These are phyloP conservation scores for Cheilinus undulatus DNA, from an alignment of 2,113 vertebrate species.

Conservation along the genomic window DNA sequence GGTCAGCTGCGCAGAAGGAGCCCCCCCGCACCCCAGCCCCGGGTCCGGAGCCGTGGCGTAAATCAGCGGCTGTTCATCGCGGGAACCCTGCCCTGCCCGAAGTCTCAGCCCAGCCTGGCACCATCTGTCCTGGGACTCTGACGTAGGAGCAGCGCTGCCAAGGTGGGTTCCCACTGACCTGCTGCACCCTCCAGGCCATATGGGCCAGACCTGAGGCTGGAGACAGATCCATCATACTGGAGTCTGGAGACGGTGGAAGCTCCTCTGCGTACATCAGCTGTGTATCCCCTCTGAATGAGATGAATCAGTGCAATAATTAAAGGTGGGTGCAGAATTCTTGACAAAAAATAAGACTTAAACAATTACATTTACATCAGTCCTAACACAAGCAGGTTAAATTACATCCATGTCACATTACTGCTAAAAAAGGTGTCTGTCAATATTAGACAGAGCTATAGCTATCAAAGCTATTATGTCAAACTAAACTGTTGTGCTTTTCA, in stretches of 20 bases:
- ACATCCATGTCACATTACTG: too few relatives aligned
- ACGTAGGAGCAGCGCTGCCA: slow-evolving; percentile 68
- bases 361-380: too few relatives aligned
- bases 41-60: slow-evolving; percentile 73
- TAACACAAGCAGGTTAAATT: too few relatives aligned
- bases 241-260: slow-evolving; percentile 27
- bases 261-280: neutral
- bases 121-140: slow-evolving; percentile 78
- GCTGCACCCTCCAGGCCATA: slow-evolving; percentile 37
- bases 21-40: slow-evolving; percentile 41
- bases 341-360: too few relatives aligned
- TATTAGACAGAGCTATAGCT: too few relatives aligned
- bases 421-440: too few relatives aligned
- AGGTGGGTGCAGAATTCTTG: too few relatives aligned
- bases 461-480: too few relatives aligned
- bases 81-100: slow-evolving; percentile 72
- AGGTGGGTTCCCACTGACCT: slow-evolving; percentile 81
- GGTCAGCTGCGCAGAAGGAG: slow-evolving; percentile 77
- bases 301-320: neutral
- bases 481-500: too few relatives aligned
- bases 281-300: neutral
- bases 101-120: slow-evolving; percentile 82
- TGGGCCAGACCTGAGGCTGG: slow-evolving; percentile 44
- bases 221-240: slow-evolving; percentile 71
- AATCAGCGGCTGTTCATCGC: slow-evolving; percentile 78